phyloP scores from a whole-genome alignment of 2,797 vertebrate species.

The Alauda arvensis region DNA sequence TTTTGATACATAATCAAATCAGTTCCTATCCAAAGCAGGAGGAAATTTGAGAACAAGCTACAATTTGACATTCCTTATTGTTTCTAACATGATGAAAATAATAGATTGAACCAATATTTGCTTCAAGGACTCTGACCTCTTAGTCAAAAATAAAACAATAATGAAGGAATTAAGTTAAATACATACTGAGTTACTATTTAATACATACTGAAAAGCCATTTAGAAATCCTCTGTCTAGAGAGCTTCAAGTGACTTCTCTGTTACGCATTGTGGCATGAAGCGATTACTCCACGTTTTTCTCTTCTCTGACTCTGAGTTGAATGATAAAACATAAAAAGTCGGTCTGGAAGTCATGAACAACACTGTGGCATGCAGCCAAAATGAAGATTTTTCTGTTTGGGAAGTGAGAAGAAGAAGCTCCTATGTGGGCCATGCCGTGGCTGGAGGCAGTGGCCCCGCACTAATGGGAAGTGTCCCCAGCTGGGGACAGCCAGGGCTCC shows the following conservation, averaged over 20 bases:
- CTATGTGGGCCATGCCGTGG: neutral
- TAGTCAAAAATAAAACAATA: neutral
- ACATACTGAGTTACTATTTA: neutral
- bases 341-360: accelerated
- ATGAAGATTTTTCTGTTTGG: neutral
- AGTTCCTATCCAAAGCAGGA: neutral
- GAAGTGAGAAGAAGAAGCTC: neutral
- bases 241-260: neutral
- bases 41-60: neutral
- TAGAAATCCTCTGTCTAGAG: neutral
- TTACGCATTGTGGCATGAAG: neutral
- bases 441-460: neutral
- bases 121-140: neutral
- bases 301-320: neutral
- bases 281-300: neutral
- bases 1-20: neutral
- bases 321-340: neutral
- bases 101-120: neutral
- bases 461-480: neutral
- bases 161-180: neutral
- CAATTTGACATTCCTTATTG: neutral
- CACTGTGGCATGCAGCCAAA: neutral
- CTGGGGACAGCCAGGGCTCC: neutral
- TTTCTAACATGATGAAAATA: neutral
- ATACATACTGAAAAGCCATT: neutral